Percentiles rank a stretch among this genome's conserved stretches.
These are phyloP conservation scores for Xiphophorus birchmanni DNA, from an alignment of 2,797 vertebrate species.

Conservation along the genomic window DNA sequence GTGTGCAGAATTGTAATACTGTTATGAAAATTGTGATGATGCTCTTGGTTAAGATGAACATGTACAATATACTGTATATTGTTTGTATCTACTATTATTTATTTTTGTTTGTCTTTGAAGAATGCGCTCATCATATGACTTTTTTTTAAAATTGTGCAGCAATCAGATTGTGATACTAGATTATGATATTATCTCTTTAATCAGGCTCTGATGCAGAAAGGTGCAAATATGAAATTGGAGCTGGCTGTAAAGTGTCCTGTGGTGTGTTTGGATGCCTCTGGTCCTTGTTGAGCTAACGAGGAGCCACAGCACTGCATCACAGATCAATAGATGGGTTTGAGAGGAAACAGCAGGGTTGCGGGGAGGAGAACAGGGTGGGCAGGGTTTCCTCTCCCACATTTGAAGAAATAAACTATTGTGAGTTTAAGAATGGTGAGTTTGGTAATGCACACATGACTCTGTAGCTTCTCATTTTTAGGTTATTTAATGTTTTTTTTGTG, in stretches of 20 bases:
- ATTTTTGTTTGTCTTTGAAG: background rate
- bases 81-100: background rate
- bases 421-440: background rate
- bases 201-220: background rate
- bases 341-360: constrained; percentile 33
- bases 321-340: constrained; percentile 48
- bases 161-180: background rate
- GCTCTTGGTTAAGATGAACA: too few relatives aligned
- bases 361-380: constrained; percentile 48
- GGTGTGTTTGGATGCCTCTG: constrained; percentile 60
- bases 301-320: constrained; percentile 8
- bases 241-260: constrained; percentile 24
- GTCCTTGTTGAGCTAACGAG: constrained; percentile 53
- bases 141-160: background rate
- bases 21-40: too few relatives aligned
- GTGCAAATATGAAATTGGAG: constrained; percentile 21
- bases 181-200: background rate
- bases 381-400: constrained; percentile 60
- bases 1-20: too few relatives aligned
- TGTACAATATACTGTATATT: background rate
- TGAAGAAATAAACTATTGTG: constrained; percentile 41
- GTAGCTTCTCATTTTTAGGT: background rate
- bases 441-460: constrained; percentile 7
- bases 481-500: background rate
- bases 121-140: background rate